Evolutionary conservation across 2,888 invertebrate genomes (phyloP).

Genomic region (Chirona hameri): DNA sequence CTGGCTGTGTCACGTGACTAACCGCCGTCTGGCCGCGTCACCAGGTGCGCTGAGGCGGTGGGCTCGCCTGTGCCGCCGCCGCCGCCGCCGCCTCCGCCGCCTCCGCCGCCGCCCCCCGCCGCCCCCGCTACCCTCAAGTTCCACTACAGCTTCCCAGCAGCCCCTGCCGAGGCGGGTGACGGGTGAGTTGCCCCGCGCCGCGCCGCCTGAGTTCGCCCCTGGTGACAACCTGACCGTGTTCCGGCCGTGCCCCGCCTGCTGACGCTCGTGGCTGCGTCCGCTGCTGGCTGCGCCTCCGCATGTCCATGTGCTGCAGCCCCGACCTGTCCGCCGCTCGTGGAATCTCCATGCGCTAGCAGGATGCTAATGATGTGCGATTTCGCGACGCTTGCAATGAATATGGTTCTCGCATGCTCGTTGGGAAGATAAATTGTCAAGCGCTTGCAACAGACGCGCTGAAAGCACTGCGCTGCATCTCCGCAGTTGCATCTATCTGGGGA

Average conservation of each 20-base stretch:
- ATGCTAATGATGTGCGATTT: neutral
- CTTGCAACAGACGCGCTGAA: neutral
- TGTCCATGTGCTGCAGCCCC: no score
- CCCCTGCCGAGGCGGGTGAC: neutral
- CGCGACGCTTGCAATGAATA: neutral
- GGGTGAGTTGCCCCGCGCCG: neutral
- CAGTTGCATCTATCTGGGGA: no score
- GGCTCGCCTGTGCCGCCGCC: neutral
- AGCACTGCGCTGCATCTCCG: no score
- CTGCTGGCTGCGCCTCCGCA: neutral
- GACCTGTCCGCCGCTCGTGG: neutral
- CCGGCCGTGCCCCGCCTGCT: neutral
- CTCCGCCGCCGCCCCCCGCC: slow-evolving; percentile 32
- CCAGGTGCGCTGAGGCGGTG: neutral
- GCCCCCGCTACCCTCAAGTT: slow-evolving; percentile 36
- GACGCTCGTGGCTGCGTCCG: neutral
- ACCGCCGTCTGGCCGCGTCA: neutral
- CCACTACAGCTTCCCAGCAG: slow-evolving; percentile 39
- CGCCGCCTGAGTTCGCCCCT: neutral
- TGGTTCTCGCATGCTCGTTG: no score
- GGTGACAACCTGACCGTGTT: neutral
- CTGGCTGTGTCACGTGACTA: slow-evolving; percentile 7
- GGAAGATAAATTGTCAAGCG: neutral
- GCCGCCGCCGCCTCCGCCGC: neutral
- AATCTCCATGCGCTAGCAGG: neutral